Base-by-base conservation (phyloP, 2,113 vertebrate genomes). In the Theristicus caerulescens region DNA sequence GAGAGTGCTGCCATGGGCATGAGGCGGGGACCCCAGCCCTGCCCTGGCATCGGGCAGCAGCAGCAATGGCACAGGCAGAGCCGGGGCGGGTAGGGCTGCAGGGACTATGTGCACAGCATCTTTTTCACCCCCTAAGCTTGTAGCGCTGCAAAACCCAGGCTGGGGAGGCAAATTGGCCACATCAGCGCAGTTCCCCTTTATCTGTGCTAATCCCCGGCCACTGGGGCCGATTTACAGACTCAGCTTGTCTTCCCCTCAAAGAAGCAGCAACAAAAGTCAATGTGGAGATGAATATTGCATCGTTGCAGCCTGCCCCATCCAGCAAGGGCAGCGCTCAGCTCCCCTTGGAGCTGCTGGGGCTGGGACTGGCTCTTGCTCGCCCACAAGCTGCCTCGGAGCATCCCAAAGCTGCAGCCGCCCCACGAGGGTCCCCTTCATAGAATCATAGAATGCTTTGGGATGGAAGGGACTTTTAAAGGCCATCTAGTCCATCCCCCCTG, bases 1-100 rank as follows among this genome's bases (percentile, higher is more conserved):
- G 25, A 65, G 15, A 27, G 31, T 0, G 6, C 57, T 42, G 77
- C 19, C 7, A 4, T 0, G 0, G 34, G 31, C 40, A 34, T 0
- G 1, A 17, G 3, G 5, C 1, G 12, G 20, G 46, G 25, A 34
- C 25, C 34, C 27, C 51, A 32, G 2, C 13, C 51, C 40, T 42
- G 47, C 34, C 36, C 29, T 34, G 49, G 24, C 44, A 19, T 6
- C 0, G 0, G 16, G 62, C 32, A 27, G 59, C 49, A 44, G 78
- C 42, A 55, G 65, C 38, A 3, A 7, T 2, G 38, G n/a, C 65
- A 59, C 22, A 24, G 29, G 55, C 44, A 73, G 65, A 51, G 71
- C 46, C 0, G 0, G 24, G n/a, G 55, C 24, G 1, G 0, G 25
- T 10, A 17, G 36, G 20, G 54, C 40, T 19, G 62, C 54, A 22